These are phyloP conservation scores for Leucophenga montana DNA, from an alignment of 2,888 invertebrate genomes.

Conservation along the genomic window DNA sequence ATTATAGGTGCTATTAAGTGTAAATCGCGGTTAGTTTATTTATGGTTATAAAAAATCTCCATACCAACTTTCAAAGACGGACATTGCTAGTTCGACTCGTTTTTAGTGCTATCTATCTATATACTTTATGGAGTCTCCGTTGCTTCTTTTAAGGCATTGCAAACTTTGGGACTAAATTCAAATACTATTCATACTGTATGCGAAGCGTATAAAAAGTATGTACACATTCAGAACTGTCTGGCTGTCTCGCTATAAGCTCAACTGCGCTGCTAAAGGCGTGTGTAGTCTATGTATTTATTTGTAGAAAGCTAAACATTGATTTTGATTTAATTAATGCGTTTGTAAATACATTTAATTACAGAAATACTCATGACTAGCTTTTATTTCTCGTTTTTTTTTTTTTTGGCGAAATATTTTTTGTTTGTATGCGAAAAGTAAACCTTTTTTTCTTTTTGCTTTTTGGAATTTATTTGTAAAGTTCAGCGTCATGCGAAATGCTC, in stretches of 20 bases:
- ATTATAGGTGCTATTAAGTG: too few species aligned
- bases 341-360: constrained; percentile 38
- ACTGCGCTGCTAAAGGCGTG: constrained; percentile 20
- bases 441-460: background rate
- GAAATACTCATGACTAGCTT: background rate
- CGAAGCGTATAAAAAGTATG: too few species aligned
- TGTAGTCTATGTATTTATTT: constrained; percentile 8
- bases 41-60: too few species aligned
- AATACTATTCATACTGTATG: too few species aligned
- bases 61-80: too few species aligned
- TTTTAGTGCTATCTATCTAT: too few species aligned
- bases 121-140: too few species aligned
- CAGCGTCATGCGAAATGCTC: constrained; percentile 12
- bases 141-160: too few species aligned
- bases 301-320: constrained; percentile 49
- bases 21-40: too few species aligned
- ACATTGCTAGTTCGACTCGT: too few species aligned
- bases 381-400: background rate
- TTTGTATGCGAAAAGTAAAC: background rate
- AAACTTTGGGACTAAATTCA: too few species aligned
- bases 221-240: constrained; percentile 41
- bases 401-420: background rate
- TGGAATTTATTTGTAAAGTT: background rate
- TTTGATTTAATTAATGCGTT: constrained; percentile 58
- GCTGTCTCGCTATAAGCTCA: constrained; percentile 25